phyloP scores from a whole-genome alignment of 2,797 vertebrate genomes.

The Pachyuromys duprasi region DNA sequence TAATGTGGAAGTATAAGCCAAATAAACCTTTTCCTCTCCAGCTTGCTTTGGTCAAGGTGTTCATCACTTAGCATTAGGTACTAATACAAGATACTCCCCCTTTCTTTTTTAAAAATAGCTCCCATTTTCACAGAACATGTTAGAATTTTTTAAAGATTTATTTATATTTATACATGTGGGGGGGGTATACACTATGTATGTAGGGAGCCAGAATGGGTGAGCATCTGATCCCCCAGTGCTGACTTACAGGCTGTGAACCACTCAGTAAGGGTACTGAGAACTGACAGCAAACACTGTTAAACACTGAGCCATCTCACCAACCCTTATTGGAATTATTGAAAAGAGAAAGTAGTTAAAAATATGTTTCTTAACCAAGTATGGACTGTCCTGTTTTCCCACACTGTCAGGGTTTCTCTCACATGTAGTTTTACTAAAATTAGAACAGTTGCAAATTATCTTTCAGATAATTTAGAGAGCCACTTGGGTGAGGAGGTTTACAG shows the following conservation, averaged over 20 bases:
- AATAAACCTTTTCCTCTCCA: too few species aligned
- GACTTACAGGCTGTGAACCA: not conserved
- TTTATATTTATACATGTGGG: not conserved
- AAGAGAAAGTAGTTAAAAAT: constrained; percentile 49
- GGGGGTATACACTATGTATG: not conserved
- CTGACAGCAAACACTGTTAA: not conserved
- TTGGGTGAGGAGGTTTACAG: not conserved
- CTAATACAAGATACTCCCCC: not conserved
- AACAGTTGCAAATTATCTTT: constrained; percentile 16
- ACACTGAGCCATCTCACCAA: not conserved
- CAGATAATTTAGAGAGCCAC: not conserved
- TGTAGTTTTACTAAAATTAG: not conserved
- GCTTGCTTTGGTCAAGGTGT: too few species aligned
- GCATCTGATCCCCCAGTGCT: not conserved
- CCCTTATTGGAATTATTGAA: constrained; percentile 27
- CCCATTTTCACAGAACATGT: not conserved
- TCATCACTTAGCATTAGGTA: not conserved
- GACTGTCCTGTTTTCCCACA: not conserved
- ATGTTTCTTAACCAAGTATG: not conserved
- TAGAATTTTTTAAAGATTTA: constrained; percentile 28
- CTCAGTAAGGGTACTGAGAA: not conserved
- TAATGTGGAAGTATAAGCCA: too few species aligned
- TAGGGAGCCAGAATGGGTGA: not conserved
- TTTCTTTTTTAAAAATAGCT: not conserved
- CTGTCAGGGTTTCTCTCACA: not conserved